phyloP scores from a whole-genome alignment of 2,797 vertebrate species.

The Rhynchonycteris naso region DNA sequence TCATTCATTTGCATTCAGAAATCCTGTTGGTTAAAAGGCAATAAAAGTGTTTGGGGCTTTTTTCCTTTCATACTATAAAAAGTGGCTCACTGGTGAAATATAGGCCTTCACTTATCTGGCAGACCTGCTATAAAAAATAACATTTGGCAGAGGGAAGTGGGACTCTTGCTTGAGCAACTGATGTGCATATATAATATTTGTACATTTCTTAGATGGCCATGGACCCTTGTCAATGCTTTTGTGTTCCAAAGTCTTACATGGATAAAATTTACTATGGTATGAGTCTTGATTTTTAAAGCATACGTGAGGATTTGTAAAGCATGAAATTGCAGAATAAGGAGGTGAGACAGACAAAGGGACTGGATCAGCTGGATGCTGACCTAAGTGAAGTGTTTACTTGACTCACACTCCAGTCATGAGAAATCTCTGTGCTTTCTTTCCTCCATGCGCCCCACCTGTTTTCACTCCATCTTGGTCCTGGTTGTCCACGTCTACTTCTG shows the following conservation, averaged over 20 bases:
- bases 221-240: constrained; percentile 49
- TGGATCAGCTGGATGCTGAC: background rate
- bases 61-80: background rate
- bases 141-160: constrained; percentile 64
- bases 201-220: constrained; percentile 59
- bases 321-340: background rate
- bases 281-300: constrained; percentile 20
- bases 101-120: background rate
- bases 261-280: background rate
- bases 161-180: constrained; percentile 52
- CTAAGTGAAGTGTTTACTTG: background rate
- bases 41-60: background rate
- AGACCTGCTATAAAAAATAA: constrained; percentile 64
- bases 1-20: constrained; percentile 73
- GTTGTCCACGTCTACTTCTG: background rate
- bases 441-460: background rate
- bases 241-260: background rate
- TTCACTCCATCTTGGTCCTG: background rate
- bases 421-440: background rate
- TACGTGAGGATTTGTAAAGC: background rate
- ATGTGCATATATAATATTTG: constrained; percentile 49
- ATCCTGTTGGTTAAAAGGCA: constrained; percentile 71
- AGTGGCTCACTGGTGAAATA: constrained; percentile 63
- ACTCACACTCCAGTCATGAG: accelerated
- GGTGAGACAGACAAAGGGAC: background rate